These are phyloP conservation scores for Bellardia pandia DNA, from an alignment of 2,888 invertebrate species.

Conservation along the genomic window DNA sequence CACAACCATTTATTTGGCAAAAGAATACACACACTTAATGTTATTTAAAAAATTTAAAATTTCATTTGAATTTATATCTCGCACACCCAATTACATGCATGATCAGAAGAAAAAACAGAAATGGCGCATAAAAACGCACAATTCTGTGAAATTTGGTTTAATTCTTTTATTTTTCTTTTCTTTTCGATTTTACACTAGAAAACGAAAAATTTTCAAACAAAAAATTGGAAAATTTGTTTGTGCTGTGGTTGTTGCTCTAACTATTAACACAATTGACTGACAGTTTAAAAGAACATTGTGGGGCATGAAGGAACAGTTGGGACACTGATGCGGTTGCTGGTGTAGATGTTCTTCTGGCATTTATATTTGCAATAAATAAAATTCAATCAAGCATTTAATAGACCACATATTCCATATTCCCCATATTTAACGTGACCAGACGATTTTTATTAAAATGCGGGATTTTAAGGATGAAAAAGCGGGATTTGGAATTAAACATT, in stretches of 20 bases:
- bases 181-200: constrained; percentile 10
- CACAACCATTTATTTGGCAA: too few species aligned
- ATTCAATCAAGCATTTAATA: constrained; percentile 68
- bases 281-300: constrained; percentile 36
- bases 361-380: constrained; percentile 63
- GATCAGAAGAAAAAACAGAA: constrained; percentile 28
- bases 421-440: too few species aligned
- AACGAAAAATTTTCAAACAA: constrained; percentile 7
- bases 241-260: background rate
- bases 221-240: background rate
- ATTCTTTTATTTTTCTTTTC: background rate
- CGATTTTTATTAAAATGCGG: too few species aligned
- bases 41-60: background rate
- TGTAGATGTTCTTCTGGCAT: constrained; percentile 15
- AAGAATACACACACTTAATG: too few species aligned
- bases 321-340: background rate
- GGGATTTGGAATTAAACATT: too few species aligned
- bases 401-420: constrained; percentile 56
- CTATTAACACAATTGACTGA: constrained; percentile 49
- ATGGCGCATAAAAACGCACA: constrained; percentile 23
- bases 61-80: constrained; percentile 21
- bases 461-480: too few species aligned
- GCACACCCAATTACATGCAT: constrained; percentile 11
- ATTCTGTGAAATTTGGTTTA: constrained; percentile 36
- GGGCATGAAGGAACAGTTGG: background rate